A percentile compares a stretch with the other conserved stretches of the same genome.
phyloP scores from a whole-genome alignment of 1,140 invertebrate genomes.

The Lucilia cuprina region DNA sequence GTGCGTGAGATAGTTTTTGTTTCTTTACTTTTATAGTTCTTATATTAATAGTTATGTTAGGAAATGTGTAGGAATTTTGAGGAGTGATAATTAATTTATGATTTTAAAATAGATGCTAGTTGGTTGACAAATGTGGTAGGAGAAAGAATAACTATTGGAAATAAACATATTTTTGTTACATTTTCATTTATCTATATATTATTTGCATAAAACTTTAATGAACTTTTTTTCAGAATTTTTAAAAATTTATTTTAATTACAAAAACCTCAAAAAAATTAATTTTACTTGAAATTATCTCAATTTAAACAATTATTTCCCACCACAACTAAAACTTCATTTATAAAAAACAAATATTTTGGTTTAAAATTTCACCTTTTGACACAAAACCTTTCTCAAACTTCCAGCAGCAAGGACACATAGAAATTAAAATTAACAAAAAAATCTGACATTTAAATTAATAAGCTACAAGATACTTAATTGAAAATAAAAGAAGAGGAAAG shows the following conservation, averaged over 20 bases:
- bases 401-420: not conserved
- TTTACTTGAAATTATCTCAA: conserved; percentile 7
- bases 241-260: not conserved
- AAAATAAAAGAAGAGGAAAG: not conserved
- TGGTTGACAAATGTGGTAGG: too few species aligned
- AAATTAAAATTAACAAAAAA: conserved; percentile 18
- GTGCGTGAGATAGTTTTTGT: conserved; percentile 4
- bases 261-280: not conserved
- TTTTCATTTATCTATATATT: too few species aligned
- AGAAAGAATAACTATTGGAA: too few species aligned
- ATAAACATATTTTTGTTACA: too few species aligned
- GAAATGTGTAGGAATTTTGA: not conserved
- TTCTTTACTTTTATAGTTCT: not conserved
- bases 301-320: not conserved
- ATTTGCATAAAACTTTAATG: too few species aligned
- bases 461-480: conserved; percentile 39
- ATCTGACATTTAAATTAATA: conserved; percentile 60
- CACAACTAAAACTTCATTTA: not conserved
- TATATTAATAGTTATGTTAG: not conserved
- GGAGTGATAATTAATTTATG: not conserved
- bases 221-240: too few species aligned
- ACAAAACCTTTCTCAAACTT: conserved; percentile 37
- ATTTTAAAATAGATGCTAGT: not conserved
- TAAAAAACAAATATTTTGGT: conserved; percentile 50
- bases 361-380: conserved; percentile 61